A percentile compares a stretch with the other conserved stretches of the same genome.
Evolutionary conservation across 2,113 vertebrate species (phyloP).

Genomic region (Eidolon helvum): DNA sequence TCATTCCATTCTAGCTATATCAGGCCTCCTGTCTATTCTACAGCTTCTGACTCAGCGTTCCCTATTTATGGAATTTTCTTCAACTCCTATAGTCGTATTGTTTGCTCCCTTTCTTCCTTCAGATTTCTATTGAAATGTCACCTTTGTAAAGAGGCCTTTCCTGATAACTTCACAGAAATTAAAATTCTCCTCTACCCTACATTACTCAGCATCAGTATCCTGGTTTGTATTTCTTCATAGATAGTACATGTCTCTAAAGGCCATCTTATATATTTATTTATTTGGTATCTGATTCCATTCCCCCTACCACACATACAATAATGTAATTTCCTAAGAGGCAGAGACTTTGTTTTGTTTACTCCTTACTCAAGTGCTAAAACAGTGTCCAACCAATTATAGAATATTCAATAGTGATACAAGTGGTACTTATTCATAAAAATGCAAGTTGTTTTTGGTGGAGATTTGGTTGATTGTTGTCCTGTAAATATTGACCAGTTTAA

Average conservation of each 20-base stretch:
- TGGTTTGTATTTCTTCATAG: neutral
- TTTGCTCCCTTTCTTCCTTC: neutral
- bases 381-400: neutral
- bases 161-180: neutral
- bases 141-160: neutral
- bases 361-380: neutral
- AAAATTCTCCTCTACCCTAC: neutral
- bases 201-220: neutral
- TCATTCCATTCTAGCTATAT: neutral
- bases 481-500: neutral
- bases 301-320: neutral
- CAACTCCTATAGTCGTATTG: neutral
- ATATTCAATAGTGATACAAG: neutral
- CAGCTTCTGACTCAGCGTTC: neutral
- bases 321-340: neutral
- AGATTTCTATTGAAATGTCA: neutral
- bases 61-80: neutral
- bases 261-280: neutral
- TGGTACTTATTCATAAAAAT: neutral
- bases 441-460: neutral
- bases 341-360: neutral
- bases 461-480: neutral
- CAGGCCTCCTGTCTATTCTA: accelerated
- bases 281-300: neutral
- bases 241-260: neutral